phyloP scores from a whole-genome alignment of 2,113 vertebrate species.

The Misgurnus mizolepis region DNA sequence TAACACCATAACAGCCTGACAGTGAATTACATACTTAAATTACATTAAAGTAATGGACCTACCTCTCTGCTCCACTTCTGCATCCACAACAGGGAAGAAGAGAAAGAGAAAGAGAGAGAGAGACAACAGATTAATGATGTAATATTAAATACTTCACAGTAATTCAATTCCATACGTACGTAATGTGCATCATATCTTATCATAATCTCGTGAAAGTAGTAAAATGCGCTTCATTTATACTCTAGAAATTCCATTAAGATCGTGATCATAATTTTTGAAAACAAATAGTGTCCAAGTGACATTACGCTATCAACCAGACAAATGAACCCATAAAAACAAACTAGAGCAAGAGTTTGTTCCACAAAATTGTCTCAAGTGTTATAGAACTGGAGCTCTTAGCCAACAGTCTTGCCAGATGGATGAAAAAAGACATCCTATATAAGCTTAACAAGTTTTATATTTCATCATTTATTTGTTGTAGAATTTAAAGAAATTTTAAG shows the following conservation, averaged over 20 bases:
- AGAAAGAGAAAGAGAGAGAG: slow-evolving; percentile 82
- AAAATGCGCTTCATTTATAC: slow-evolving; percentile 68
- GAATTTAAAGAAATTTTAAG: too few species aligned
- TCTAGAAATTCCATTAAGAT: slow-evolving; percentile 38
- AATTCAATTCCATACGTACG: slow-evolving; percentile 72
- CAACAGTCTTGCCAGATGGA: neutral
- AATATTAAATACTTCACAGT: slow-evolving; percentile 82
- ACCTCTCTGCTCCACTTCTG: slow-evolving; percentile 99
- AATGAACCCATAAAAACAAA: slow-evolving; percentile 11
- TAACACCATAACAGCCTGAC: slow-evolving; percentile 52
- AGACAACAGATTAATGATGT: slow-evolving; percentile 97
- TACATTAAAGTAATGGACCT: slow-evolving; percentile 73
- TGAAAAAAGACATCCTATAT: neutral
- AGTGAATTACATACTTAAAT: slow-evolving; percentile 55
- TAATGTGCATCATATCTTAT: slow-evolving; percentile 74
- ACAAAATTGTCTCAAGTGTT: slow-evolving; percentile 6
- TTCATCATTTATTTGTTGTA: neutral
- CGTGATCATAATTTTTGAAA: slow-evolving; percentile 21
- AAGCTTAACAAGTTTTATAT: neutral
- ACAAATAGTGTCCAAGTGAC: neutral
- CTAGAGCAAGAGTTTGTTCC: slow-evolving; percentile 9
- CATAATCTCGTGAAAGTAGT: slow-evolving; percentile 71
- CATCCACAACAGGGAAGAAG: slow-evolving; percentile 76
- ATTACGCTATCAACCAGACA: neutral
- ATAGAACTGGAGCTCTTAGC: neutral